These are phyloP conservation scores for Eupeodes corollae DNA, from an alignment of 1,140 invertebrate genomes.

Conservation along the genomic window DNA sequence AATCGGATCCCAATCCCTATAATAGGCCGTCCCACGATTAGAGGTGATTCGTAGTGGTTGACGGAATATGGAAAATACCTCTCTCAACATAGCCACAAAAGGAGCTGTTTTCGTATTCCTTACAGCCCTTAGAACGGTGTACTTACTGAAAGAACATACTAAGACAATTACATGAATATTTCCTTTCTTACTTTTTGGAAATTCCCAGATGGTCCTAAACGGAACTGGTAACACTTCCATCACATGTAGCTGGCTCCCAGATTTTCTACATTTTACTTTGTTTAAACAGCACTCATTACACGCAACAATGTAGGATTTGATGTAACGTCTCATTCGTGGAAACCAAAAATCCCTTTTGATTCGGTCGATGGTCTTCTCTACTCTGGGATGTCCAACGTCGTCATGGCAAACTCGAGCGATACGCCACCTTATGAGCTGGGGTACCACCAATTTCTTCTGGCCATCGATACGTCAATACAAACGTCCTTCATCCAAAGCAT, in stretches of 20 bases:
- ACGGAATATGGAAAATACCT: conserved; percentile 2
- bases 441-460: conserved; percentile 5
- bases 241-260: neutral
- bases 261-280: conserved; percentile 3
- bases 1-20: too few species aligned
- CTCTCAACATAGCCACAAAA: conserved; percentile 5
- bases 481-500: too few species aligned
- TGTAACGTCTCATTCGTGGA: neutral
- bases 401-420: neutral
- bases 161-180: conserved; percentile 20
- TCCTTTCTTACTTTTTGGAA: conserved; percentile 11
- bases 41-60: conserved; percentile 18
- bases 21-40: conserved; percentile 28
- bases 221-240: conserved; percentile 8
- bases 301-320: too few species aligned
- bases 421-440: conserved; percentile 1
- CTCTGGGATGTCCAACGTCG: conserved; percentile 1
- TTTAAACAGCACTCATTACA: conserved; percentile 7
- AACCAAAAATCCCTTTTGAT: conserved; percentile 1
- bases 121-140: conserved; percentile 11
- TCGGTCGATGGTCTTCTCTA: conserved; percentile 1
- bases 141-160: conserved; percentile 22
- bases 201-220: conserved; percentile 15
- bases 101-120: conserved; percentile 13
- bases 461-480: too few species aligned